Evolutionary conservation across 2,797 vertebrate species (phyloP), one percentile per base, ranked within the genome.

Genomic region (Danio choprae): DNA sequence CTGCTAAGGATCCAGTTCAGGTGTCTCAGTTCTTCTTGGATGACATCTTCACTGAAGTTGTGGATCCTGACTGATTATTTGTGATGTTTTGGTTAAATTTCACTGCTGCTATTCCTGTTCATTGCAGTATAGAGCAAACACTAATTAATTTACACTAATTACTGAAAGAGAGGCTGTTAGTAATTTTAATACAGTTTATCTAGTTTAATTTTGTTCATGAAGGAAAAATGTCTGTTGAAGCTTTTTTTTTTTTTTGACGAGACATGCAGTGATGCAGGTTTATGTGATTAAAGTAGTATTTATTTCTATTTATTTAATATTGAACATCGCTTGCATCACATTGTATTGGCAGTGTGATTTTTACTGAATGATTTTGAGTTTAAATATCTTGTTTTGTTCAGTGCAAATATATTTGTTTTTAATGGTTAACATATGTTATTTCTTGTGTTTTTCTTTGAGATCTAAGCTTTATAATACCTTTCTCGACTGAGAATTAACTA

Each of bases 21-120:
- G 88, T 96, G 41, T 94, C 94, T 7, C 90, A 95, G 71, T 95
- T 92, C 81, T 95, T 95, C 87, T 93, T 96, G 72, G 87, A 77
- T 85, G 94, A 96, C 85, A 95, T 96, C 65, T 95, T 96, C 69
- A 95, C 94, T 87, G 92, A 95, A 89, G 94, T 96, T 40, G 90
- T 94, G 81, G 92, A 95, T 81, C 79, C 84, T 79, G 89, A 93
- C 48, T 79, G 67, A 81, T 55, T 29, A 56, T 48, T 41, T 56
- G 5, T 59, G 38, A 22, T 7, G 6, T 78, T 10, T n/a, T 46
- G 12, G 12, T 43, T 5, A 15, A 50, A 13, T 18, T 75, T 5
- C 7, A 15, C 15, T 68, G 83, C 79, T 80, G 76, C 63, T 85
- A 53, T 78, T 20, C 12, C 38, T 8, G 43, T 58, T 70, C 2